These are phyloP conservation scores for Neodon shergylaensis DNA, from an alignment of 2,113 vertebrate species.

Conservation along the genomic window DNA sequence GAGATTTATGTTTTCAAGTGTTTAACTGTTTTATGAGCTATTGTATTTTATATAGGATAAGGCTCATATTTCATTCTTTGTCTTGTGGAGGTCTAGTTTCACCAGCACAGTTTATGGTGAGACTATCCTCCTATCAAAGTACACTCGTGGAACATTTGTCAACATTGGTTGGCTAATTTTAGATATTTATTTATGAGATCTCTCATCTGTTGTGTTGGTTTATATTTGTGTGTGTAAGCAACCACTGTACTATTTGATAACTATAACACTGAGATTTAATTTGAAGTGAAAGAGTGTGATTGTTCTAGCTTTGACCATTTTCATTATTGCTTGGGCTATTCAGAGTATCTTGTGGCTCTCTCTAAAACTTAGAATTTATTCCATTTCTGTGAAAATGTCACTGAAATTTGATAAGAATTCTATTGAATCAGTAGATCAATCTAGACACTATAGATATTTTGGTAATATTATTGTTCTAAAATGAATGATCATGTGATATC, in stretches of 20 bases:
- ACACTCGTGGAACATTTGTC: neutral
- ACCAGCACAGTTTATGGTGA: neutral
- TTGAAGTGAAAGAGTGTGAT: neutral
- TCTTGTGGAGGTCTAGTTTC: neutral
- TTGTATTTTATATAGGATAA: neutral
- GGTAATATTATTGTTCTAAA: neutral
- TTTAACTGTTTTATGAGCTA: neutral
- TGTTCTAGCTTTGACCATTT: neutral
- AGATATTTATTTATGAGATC: neutral
- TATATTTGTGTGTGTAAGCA: neutral
- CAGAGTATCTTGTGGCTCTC: neutral
- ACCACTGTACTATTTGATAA: neutral
- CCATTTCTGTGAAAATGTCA: neutral
- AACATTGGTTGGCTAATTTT: neutral
- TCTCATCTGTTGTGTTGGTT: neutral
- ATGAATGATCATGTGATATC: neutral
- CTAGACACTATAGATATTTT: neutral
- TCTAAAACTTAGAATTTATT: neutral
- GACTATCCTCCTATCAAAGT: neutral
- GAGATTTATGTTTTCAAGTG: neutral
- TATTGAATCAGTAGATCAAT: neutral
- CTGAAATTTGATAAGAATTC: neutral
- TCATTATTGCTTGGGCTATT: neutral
- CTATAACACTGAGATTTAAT: neutral
- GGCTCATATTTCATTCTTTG: neutral